Evolutionary conservation across 2,888 invertebrate genomes (phyloP).

Genomic region (Drosophila pseudotalamancana): DNA sequence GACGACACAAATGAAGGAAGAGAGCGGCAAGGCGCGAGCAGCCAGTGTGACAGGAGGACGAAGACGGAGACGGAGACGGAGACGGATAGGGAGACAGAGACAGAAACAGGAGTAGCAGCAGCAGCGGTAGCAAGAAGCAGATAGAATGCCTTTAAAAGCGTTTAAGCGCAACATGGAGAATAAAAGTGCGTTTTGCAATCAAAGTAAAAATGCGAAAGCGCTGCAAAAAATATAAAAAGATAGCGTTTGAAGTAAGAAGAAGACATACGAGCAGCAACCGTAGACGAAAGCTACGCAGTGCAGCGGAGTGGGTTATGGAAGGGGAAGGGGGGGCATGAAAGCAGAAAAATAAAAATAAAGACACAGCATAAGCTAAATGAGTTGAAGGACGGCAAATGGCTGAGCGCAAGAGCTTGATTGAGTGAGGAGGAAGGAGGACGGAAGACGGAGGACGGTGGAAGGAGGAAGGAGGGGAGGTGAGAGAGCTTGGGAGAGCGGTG

Average conservation of each 20-base stretch:
- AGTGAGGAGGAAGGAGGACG: neutral
- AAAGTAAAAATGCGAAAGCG: constrained; percentile 66
- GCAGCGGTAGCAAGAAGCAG: neutral
- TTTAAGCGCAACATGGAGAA: constrained; percentile 67
- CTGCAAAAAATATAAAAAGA: constrained; percentile 21
- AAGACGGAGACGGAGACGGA: neutral
- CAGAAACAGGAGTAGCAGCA: neutral
- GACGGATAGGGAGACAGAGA: neutral
- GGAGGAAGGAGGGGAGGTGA: neutral
- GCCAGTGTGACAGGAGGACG: too few relatives aligned
- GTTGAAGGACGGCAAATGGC: constrained; percentile 62
- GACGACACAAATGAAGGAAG: constrained; percentile 33
- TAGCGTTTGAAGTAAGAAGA: constrained; percentile 12
- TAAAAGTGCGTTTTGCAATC: constrained; percentile 75
- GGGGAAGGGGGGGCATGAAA: neutral
- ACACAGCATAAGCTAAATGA: constrained; percentile 68
- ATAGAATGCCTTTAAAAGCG: constrained; percentile 58
- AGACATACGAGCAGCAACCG: neutral
- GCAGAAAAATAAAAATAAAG: constrained; percentile 6
- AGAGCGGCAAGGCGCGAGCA: neutral
- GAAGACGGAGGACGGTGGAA: neutral
- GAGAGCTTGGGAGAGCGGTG: neutral
- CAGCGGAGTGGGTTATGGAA: neutral
- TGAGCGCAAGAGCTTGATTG: neutral
- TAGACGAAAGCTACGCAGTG: neutral